Conservation (phyloP, 2,113 vertebrate species). For the Capra hircus region DNA sequence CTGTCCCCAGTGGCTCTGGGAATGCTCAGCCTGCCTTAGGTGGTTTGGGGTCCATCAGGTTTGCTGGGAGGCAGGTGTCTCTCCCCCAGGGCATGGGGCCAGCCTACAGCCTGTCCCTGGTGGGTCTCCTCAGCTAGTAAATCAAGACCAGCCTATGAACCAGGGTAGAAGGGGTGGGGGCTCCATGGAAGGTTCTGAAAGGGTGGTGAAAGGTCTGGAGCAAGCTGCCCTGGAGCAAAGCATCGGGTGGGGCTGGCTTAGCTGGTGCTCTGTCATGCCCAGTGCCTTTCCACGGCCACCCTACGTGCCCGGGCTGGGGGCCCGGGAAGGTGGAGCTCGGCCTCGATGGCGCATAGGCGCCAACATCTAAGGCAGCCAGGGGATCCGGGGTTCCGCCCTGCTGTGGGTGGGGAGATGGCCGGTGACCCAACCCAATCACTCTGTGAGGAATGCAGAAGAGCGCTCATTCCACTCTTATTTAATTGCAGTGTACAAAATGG, state of each 20-base stretch:
- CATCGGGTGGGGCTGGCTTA: accelerated
- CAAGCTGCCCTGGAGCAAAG: not conserved
- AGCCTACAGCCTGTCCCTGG: not conserved
- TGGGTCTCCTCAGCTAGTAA: not conserved
- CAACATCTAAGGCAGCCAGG: not conserved
- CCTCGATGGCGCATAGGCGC: not conserved
- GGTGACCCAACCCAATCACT: conserved; percentile 51
- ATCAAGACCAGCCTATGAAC: not conserved
- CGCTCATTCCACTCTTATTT: conserved; percentile 80
- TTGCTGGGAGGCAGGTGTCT: not conserved
- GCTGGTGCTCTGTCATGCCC: conserved; percentile 46
- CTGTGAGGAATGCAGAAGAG: conserved; percentile 47
- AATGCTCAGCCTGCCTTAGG: not conserved
- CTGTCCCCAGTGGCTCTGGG: not conserved
- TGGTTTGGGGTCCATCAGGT: not conserved
- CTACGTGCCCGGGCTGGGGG: not conserved
- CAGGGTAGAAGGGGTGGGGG: not conserved
- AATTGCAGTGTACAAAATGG: conserved; percentile 83
- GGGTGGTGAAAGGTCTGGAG: not conserved
- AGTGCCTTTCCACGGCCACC: conserved; percentile 74
- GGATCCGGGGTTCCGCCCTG: not conserved
- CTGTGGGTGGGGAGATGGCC: not conserved
- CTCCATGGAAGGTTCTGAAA: not conserved
- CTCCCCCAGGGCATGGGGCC: not conserved
- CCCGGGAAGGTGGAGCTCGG: not conserved